A percentile compares a stretch with the other conserved stretches of the same genome.
Evolutionary conservation across 2,888 invertebrate genomes (phyloP).

Genomic region (Dichetophora obliterata): DNA sequence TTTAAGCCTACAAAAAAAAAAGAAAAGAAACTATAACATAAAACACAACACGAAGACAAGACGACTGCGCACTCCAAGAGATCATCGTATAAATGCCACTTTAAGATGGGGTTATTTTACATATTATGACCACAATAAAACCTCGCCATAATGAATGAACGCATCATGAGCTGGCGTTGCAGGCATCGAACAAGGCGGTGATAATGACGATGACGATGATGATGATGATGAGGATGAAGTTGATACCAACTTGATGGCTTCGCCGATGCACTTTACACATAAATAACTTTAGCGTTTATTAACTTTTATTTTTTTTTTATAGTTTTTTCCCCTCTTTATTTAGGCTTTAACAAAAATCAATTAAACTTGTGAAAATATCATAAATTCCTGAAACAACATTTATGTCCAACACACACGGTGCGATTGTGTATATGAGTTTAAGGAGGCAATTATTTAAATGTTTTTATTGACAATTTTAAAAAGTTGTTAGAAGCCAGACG

Average conservation of each 20-base stretch:
- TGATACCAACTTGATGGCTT: constrained; percentile 11
- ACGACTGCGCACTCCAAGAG: constrained; percentile 49
- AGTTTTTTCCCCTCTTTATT: not conserved
- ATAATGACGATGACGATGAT: not conserved
- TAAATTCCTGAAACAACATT: constrained; percentile 55
- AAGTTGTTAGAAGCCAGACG: not conserved
- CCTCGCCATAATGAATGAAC: constrained; percentile 27
- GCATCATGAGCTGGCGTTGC: not conserved
- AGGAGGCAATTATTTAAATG: constrained; percentile 33
- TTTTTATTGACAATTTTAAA: constrained; percentile 31
- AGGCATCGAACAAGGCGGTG: not conserved
- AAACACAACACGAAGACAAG: not conserved
- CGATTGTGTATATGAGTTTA: constrained; percentile 13
- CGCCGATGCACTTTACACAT: constrained; percentile 24
- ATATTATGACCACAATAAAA: constrained; percentile 48
- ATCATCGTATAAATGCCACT: constrained; percentile 52
- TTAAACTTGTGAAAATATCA: constrained; percentile 63
- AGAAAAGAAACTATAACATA: not conserved
- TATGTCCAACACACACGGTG: constrained; percentile 34
- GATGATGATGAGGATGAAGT: constrained; percentile 12
- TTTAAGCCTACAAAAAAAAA: not conserved
- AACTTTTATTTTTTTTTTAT: not conserved
- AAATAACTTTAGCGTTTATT: constrained; percentile 8
- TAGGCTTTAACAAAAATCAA: constrained; percentile 57
- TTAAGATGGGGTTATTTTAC: constrained; percentile 51